These are phyloP conservation scores for Cardiocondyla obscurior DNA, from an alignment of 1,140 invertebrate species.

Conservation along the genomic window DNA sequence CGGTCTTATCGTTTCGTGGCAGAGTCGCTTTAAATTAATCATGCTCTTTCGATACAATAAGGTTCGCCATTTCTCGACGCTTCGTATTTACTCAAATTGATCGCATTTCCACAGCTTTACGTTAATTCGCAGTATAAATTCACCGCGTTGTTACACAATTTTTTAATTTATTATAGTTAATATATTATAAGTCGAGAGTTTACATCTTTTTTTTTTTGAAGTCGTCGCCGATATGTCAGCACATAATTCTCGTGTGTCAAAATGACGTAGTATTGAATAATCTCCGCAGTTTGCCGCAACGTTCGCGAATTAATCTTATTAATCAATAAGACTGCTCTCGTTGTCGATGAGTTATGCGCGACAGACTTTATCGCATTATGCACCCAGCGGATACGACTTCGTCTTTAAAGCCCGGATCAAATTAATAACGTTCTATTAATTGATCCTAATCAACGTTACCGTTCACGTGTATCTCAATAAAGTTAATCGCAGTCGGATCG, in stretches of 20 bases:
- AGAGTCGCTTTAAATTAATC: constrained; percentile 40
- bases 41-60: background rate
- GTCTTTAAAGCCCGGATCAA: constrained; percentile 1
- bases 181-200: background rate
- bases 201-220: background rate
- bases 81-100: background rate
- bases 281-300: constrained; percentile 3
- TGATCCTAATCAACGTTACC: constrained; percentile 13
- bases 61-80: background rate
- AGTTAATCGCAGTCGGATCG: background rate
- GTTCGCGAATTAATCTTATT: constrained; percentile 30
- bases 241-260: background rate
- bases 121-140: constrained; percentile 5
- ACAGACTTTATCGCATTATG: constrained; percentile 13
- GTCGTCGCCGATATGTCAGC: background rate
- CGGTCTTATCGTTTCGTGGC: background rate
- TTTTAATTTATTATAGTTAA: no score
- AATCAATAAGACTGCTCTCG: background rate
- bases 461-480: background rate
- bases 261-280: background rate
- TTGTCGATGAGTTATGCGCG: background rate
- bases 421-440: constrained; percentile 45
- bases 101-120: background rate
- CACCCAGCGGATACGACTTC: background rate
- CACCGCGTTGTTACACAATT: constrained; percentile 1